Conservation (phyloP, 2,888 invertebrate species). For the Taphrorychus bicolor region DNA sequence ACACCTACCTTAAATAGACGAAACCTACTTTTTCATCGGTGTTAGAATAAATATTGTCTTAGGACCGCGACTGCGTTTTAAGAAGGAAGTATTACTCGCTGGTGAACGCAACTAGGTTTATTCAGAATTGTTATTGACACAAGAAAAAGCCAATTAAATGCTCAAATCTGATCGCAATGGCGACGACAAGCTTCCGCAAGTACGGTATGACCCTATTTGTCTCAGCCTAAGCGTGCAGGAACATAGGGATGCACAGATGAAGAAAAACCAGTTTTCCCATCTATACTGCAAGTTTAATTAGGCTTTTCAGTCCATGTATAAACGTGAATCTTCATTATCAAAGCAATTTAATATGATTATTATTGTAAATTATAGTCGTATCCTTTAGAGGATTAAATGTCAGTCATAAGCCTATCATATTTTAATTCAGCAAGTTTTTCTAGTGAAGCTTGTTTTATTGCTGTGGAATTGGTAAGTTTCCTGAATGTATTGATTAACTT, state of each 20-base stretch:
- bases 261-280: slow-evolving; percentile 13
- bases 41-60: slow-evolving; percentile 24
- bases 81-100: neutral
- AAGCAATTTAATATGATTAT: slow-evolving; percentile 14
- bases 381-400: neutral
- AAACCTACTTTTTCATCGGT: slow-evolving; percentile 28
- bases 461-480: too few relatives aligned
- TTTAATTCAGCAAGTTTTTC: neutral
- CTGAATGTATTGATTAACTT: too few relatives aligned
- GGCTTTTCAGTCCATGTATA: slow-evolving; percentile 6
- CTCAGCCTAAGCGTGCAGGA: neutral
- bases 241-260: neutral
- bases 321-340: slow-evolving; percentile 13
- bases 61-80: neutral
- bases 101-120: neutral
- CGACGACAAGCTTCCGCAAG: slow-evolving; percentile 3
- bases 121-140: neutral
- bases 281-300: slow-evolving; percentile 12
- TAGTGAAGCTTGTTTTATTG: too few relatives aligned
- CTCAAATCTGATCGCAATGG: neutral
- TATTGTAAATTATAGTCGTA: slow-evolving; percentile 7
- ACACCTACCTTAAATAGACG: slow-evolving; percentile 33
- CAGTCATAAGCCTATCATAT: neutral
- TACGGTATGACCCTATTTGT: slow-evolving; percentile 2
- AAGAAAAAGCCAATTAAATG: slow-evolving; percentile 11